Evolutionary conservation across 2,888 invertebrate species (phyloP).

Genomic region (Drosophila flavopinicola): DNA sequence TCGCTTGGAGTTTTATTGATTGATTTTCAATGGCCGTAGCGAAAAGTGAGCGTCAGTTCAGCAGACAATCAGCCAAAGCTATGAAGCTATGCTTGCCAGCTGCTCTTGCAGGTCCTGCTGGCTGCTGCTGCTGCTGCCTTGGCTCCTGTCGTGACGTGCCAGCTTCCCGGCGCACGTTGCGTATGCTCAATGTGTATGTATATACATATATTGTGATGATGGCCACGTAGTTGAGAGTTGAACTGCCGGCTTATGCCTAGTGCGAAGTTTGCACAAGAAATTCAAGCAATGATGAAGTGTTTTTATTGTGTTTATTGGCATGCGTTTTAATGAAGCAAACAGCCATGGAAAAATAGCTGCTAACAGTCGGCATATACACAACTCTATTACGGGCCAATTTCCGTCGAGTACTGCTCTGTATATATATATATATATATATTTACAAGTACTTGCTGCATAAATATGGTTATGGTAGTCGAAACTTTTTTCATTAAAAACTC

Average conservation of each 20-base stretch:
- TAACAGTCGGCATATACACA: slow-evolving; percentile 34
- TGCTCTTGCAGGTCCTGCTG: slow-evolving; percentile 2
- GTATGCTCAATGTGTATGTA: slow-evolving; percentile 66
- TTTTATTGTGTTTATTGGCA: slow-evolving; percentile 67
- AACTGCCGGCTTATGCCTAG: slow-evolving; percentile 35
- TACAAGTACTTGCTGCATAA: slow-evolving; percentile 8
- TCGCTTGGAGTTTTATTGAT: slow-evolving; percentile 76
- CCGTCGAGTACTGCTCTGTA: slow-evolving; percentile 3
- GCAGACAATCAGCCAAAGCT: slow-evolving; percentile 58
- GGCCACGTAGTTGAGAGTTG: slow-evolving; percentile 54
- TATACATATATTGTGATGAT: slow-evolving; percentile 41
- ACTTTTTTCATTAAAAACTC: slow-evolving; percentile 79
- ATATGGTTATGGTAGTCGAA: slow-evolving; percentile 47
- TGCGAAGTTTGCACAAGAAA: slow-evolving; percentile 70
- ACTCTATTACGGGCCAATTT: slow-evolving; percentile 65
- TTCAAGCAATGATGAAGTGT: slow-evolving; percentile 76
- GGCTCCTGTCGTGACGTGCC: slow-evolving; percentile 34
- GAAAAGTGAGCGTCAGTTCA: slow-evolving; percentile 40
- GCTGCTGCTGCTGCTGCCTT: slow-evolving; percentile 12
- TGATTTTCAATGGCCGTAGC: slow-evolving; percentile 72
- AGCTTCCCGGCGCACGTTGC: slow-evolving; percentile 55
- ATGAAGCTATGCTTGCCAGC: slow-evolving; percentile 23
- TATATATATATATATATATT: not conserved
- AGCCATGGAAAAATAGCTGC: slow-evolving; percentile 10
- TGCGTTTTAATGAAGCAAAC: slow-evolving; percentile 72